Base-by-base conservation (phyloP, 1,140 invertebrate genomes). In the Cotesia typhae region DNA sequence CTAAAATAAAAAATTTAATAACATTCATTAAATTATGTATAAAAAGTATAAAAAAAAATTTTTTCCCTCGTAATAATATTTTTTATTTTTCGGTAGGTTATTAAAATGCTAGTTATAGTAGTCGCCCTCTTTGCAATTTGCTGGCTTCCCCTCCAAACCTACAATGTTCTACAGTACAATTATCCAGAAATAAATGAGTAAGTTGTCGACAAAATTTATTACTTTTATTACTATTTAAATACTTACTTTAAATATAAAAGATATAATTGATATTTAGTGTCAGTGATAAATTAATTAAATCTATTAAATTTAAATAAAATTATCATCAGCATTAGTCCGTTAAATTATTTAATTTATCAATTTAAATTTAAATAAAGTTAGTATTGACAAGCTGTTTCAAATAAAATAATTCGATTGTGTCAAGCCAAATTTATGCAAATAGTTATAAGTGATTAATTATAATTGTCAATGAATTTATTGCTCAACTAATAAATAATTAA, bases 81-180 rank as follows among this genome's bases (percentile, higher is more conserved):
- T 64, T 81, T 75, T 78, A 84, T 84, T 84, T 4, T 87, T 20
- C 17, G 17, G n/a, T 20, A 95, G 93, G 93, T 94, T 10, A 95
- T 95, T 76, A 94, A 94, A 88, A 95, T 95, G 93, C 84, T 95
- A 68, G 91, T 94, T 9, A 90, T 94, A 47, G 93, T 95, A 1
- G 94, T 95, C 12, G 88, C 92, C 6, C 86, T 95, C 4, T 95
- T 95, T 77, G 92, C 91, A 0, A 78, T 95, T 3, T 95, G 93
- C 80, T 95, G 94, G 94, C 85, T 95, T 28, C 94, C 94, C 1
- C 87, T 94, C 61, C 94, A 95, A 79, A 90, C 89, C 17, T 96
- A 93, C 82, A 92, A 91, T 84, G 89, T 93, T 75, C 84, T 94
- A 51, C 90, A 91, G 75, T 90, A 92, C 57, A 90, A 92, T 55